These are phyloP conservation scores for Lonchura striata DNA, from an alignment of 2,113 vertebrate species.

Conservation along the genomic window DNA sequence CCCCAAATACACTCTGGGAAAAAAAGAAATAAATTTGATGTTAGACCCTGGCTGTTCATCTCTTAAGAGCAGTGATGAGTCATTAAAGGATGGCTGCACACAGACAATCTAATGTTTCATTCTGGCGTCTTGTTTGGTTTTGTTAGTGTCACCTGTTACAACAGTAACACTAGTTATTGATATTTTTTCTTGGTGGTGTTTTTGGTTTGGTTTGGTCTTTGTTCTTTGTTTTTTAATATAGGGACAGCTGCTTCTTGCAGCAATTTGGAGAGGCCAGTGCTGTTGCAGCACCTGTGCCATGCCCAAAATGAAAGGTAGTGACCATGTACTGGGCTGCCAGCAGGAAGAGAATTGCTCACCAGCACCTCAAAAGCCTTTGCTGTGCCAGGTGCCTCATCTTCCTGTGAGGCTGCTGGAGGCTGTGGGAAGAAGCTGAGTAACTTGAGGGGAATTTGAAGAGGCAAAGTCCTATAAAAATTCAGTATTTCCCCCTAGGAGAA, in stretches of 20 bases:
- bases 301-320: background rate
- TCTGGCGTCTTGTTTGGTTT: background rate
- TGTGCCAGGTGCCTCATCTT: background rate
- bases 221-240: background rate
- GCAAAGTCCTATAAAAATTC: background rate
- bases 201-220: background rate
- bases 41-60: background rate
- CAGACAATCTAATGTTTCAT: background rate
- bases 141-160: background rate
- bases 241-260: background rate
- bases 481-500: background rate
- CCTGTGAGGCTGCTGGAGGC: fast-evolving
- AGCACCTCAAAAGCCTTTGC: background rate
- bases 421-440: fast-evolving
- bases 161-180: background rate
- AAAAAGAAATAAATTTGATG: background rate
- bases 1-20: background rate
- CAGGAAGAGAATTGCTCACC: background rate
- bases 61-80: background rate
- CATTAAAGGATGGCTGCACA: background rate
- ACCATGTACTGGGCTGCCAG: fast-evolving
- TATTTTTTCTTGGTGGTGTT: too few species aligned
- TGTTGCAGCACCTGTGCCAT: background rate
- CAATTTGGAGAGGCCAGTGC: background rate
- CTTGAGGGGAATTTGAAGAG: background rate